Percentiles rank a stretch among this genome's conserved stretches.
Evolutionary conservation across 2,888 invertebrate genomes (phyloP).

Genomic region (Meteorus cinctellus): DNA sequence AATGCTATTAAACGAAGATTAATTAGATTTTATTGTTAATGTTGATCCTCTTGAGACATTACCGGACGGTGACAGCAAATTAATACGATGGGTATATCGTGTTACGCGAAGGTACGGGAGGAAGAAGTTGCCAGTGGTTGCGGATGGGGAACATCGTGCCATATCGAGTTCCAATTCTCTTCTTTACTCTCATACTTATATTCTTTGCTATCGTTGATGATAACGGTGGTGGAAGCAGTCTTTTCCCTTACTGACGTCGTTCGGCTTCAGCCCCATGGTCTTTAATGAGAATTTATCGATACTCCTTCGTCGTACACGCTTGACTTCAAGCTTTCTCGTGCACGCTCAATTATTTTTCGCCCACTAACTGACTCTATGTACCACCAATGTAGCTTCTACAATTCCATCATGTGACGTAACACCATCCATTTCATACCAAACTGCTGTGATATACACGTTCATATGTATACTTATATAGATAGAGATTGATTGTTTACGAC

Average conservation of each 20-base stretch:
- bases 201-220: neutral
- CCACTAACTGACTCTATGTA: constrained; percentile 1
- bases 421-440: constrained; percentile 5
- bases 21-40: constrained; percentile 29
- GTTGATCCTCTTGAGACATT: constrained; percentile 17
- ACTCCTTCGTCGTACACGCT: constrained; percentile 19
- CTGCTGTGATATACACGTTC: neutral
- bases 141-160: constrained; percentile 8
- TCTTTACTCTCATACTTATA: constrained; percentile 6
- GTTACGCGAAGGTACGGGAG: constrained; percentile 10
- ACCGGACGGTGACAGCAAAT: constrained; percentile 28
- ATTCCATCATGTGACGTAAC: constrained; percentile 15
- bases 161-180: constrained; percentile 37
- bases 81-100: constrained; percentile 32
- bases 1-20: constrained; percentile 16
- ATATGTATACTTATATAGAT: constrained; percentile 10
- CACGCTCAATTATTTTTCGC: constrained; percentile 24
- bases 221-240: neutral
- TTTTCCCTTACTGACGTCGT: constrained; percentile 26
- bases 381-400: neutral
- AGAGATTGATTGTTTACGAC: constrained; percentile 36
- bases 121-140: neutral
- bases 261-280: constrained; percentile 16
- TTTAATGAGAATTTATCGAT: constrained; percentile 49
- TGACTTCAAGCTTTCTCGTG: constrained; percentile 15